Evolutionary conservation across 2,113 vertebrate species (phyloP), one percentile per base, ranked within the genome.

Genomic region (Empidonax traillii): DNA sequence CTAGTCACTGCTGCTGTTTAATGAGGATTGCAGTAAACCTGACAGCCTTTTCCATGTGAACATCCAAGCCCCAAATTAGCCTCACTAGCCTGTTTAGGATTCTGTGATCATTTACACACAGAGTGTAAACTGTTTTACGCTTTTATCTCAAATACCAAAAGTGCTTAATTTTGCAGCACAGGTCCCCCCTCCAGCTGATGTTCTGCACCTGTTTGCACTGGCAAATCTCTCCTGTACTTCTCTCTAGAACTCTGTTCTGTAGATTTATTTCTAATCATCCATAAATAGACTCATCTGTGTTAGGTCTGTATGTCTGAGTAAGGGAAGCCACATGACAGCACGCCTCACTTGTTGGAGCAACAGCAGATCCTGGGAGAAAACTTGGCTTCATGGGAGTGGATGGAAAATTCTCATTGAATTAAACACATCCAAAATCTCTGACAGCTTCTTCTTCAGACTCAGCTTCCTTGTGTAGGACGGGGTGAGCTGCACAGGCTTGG

Each of bases 291-390:
- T 96, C 86, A 75, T 88, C 88, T 90, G 80, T 96, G 92, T 82
- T 93, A 96, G 85, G 90, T 93, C 96, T 95, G 88, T 78, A 53
- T 65, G 89, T 86, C 90, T 94, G 92, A 94, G 94, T 92, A 94
- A 93, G 94, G 92, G 94, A 96, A 96, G 90, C 92, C 93, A 30
- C 94, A 96, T 94, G 96, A 96, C 88, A 96, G 83, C 83, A 82
- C 19, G 77, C 86, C 69, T 96, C 86, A 87, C 92, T 95, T 96
- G 93, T 95, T 96, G 96, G 92, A 96, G 90, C 94, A 97, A 95
- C 94, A 96, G 96, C 88, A 96, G 91, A 88, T 96, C 94, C 95
- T 87, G 78, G 93, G 90, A 84, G 90, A 94, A 95, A 95, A 94
- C 94, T 92, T 96, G 90, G 86, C 93, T 96, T 78, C 80, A 89